phyloP scores from a whole-genome alignment of 1,140 invertebrate genomes.

The Lasioglossum albipes region DNA sequence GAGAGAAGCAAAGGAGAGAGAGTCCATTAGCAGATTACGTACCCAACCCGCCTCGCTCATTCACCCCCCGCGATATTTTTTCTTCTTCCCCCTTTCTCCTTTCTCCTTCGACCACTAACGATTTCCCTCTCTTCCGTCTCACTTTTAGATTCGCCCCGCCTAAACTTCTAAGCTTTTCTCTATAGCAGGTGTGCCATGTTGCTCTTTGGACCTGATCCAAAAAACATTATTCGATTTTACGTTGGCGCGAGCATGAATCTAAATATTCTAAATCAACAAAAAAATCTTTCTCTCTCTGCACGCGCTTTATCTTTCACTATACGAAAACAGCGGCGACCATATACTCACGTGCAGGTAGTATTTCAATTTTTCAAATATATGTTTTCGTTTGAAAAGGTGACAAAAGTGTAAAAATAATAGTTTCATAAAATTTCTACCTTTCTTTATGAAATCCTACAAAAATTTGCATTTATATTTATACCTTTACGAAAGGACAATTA shows the following conservation, averaged over 20 bases:
- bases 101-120: slow-evolving; percentile 60
- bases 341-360: too few species aligned
- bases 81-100: slow-evolving; percentile 56
- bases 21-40: slow-evolving; percentile 79
- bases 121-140: slow-evolving; percentile 45
- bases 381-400: too few species aligned
- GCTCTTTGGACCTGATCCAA: slow-evolving; percentile 25
- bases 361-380: too few species aligned
- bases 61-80: slow-evolving; percentile 70
- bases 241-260: too few species aligned
- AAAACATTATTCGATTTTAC: slow-evolving; percentile 25
- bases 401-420: too few species aligned
- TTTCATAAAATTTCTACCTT: too few species aligned
- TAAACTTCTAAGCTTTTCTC: slow-evolving; percentile 33
- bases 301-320: too few species aligned
- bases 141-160: slow-evolving; percentile 37
- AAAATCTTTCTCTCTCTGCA: background rate
- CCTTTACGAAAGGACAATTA: too few species aligned
- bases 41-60: slow-evolving; percentile 71
- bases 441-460: too few species aligned
- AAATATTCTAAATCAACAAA: background rate
- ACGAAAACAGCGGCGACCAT: too few species aligned
- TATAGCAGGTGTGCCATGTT: slow-evolving; percentile 45
- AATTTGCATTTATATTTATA: too few species aligned
- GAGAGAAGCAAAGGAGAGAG: slow-evolving; percentile 54